Percentiles rank a stretch among this genome's conserved stretches.
phyloP scores from a whole-genome alignment of 2,113 vertebrate genomes.

The Campylomormyrus tamandua region DNA sequence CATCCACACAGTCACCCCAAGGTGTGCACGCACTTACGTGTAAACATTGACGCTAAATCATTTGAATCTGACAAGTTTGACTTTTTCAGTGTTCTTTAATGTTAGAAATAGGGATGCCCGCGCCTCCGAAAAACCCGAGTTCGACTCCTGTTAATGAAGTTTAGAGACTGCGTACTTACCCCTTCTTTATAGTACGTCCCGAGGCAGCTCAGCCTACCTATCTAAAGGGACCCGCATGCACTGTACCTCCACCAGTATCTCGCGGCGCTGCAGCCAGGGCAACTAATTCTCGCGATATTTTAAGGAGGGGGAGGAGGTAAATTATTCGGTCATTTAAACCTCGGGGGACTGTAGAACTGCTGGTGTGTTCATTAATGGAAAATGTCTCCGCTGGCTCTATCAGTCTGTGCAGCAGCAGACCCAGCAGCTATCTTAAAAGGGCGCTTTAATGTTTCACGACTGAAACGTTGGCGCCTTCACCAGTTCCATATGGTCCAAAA shows the following conservation, averaged over 20 bases:
- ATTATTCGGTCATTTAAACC: background rate
- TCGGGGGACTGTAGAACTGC: background rate
- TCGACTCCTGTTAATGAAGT: background rate
- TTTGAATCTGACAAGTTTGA: constrained; percentile 7
- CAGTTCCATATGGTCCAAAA: background rate
- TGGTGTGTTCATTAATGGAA: background rate
- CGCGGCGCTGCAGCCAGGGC: constrained; percentile 33
- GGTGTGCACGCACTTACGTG: constrained; percentile 12
- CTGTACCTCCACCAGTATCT: constrained; percentile 28
- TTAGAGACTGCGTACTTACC: constrained; percentile 13
- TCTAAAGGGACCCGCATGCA: constrained; percentile 20
- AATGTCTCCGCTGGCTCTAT: background rate
- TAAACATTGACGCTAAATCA: background rate
- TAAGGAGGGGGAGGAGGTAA: background rate
- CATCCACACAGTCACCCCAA: constrained; percentile 10
- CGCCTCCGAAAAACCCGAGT: background rate
- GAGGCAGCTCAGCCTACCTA: constrained; percentile 5
- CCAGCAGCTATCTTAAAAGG: background rate
- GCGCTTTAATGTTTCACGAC: background rate
- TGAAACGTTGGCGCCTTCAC: background rate
- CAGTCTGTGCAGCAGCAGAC: background rate
- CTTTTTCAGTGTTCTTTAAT: constrained; percentile 1
- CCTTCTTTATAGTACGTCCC: background rate
- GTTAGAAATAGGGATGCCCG: background rate
- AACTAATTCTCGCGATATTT: constrained; percentile 34